Percentiles rank a stretch among this genome's conserved stretches.
Evolutionary conservation across 2,888 invertebrate species (phyloP).

Genomic region (Dryadula phaetusa): DNA sequence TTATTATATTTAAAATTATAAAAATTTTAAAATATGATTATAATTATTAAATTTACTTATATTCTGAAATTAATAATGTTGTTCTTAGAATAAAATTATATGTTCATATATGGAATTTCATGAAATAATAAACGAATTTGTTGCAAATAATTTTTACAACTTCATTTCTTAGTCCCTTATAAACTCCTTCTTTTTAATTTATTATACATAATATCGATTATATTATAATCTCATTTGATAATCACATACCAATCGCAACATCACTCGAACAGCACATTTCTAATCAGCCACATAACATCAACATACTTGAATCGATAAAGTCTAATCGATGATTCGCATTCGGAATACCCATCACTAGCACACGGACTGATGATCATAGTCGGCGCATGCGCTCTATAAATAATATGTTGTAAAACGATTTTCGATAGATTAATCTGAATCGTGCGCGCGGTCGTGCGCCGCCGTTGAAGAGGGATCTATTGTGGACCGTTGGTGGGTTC

Average conservation of each 20-base stretch:
- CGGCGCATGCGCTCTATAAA: slow-evolving; percentile 84
- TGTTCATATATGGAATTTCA: too few relatives aligned
- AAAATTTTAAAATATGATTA: too few relatives aligned
- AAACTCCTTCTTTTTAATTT: too few relatives aligned
- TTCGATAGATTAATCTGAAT: slow-evolving; percentile 85
- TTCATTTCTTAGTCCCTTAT: too few relatives aligned
- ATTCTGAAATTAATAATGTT: too few relatives aligned
- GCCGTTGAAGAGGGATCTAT: slow-evolving; percentile 79
- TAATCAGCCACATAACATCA: slow-evolving; percentile 47
- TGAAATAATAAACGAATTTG: too few relatives aligned
- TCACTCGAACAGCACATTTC: neutral
- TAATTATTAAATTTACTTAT: too few relatives aligned
- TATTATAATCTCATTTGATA: neutral
- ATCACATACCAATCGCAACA: neutral
- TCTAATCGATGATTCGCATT: slow-evolving; percentile 45
- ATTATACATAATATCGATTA: neutral
- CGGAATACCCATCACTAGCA: slow-evolving; percentile 71
- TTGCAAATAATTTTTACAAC: too few relatives aligned
- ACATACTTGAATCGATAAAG: slow-evolving; percentile 66
- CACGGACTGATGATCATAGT: slow-evolving; percentile 83
- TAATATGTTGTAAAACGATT: slow-evolving; percentile 85
- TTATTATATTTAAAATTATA: too few relatives aligned
- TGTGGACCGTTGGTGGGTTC: slow-evolving; percentile 74
- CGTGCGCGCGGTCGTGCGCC: slow-evolving; percentile 82
- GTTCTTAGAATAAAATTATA: too few relatives aligned